phyloP scores from a whole-genome alignment of 1,140 invertebrate species.

The Drosophila bifasciata region DNA sequence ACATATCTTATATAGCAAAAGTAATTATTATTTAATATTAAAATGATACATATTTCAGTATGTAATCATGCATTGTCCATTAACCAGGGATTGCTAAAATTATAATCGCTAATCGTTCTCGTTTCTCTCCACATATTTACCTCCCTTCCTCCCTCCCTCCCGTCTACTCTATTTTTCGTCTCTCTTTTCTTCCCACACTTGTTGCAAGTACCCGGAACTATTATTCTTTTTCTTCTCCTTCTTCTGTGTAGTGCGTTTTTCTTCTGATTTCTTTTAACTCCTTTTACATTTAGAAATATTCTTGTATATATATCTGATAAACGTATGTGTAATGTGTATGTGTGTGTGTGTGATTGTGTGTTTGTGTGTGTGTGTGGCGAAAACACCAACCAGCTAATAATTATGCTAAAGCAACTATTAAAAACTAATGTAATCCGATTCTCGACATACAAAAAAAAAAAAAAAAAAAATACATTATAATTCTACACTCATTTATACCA shows the following conservation, averaged over 20 bases:
- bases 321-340: constrained; percentile 33
- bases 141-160: no score
- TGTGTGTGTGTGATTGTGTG: constrained; percentile 11
- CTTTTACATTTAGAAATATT: no score
- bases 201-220: no score
- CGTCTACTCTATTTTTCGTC: no score
- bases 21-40: no score
- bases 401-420: constrained; percentile 74
- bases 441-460: constrained; percentile 66
- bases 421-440: constrained; percentile 65
- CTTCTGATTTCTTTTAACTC: no score
- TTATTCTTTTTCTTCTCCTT: no score
- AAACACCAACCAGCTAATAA: constrained; percentile 53
- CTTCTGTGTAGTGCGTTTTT: no score
- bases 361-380: constrained; percentile 23
- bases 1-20: neutral
- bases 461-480: constrained; percentile 54
- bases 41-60: constrained; percentile 1
- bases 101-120: neutral
- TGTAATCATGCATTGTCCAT: no score
- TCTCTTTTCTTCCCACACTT: no score
- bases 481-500: constrained; percentile 25
- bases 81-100: no score
- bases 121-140: no score
- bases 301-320: constrained; percentile 17